Conservation (phyloP, 2,797 vertebrate species). For the Apogon hyalosoma region DNA sequence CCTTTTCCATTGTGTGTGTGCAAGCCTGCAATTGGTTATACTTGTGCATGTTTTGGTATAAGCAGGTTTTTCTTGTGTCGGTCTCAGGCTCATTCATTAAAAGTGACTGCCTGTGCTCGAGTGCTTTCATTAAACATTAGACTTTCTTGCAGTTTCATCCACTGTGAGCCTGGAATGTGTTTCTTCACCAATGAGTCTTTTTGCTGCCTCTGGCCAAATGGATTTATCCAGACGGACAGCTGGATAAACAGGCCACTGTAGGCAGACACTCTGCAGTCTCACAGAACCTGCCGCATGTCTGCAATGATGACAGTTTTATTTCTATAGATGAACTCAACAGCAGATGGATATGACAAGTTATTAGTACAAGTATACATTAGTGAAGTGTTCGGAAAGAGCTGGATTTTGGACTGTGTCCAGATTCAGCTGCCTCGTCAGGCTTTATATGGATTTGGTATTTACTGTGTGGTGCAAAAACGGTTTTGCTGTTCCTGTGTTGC, state of each 20-base stretch:
- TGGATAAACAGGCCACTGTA: conserved; percentile 75
- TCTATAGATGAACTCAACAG: conserved; percentile 38
- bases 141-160: conserved; percentile 51
- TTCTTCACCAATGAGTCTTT: conserved; percentile 41
- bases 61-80: conserved; percentile 17
- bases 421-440: neutral
- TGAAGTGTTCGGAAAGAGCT: conserved; percentile 29
- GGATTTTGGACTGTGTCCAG: conserved; percentile 4
- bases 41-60: conserved; percentile 27
- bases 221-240: conserved; percentile 75
- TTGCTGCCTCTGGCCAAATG: conserved; percentile 61
- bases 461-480: neutral
- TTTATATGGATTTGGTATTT: conserved; percentile 11
- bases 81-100: conserved; percentile 44
- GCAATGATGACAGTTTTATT: conserved; percentile 52
- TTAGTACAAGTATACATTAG: conserved; percentile 32
- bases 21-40: neutral
- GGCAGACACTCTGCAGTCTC: conserved; percentile 45
- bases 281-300: conserved; percentile 34
- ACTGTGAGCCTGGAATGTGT: conserved; percentile 32
- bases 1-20: conserved; percentile 1
- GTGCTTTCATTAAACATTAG: conserved; percentile 46
- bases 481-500: neutral
- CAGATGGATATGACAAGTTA: conserved; percentile 27
- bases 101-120: conserved; percentile 12